These are phyloP conservation scores for Minunthozetes semirufus DNA, from an alignment of 2,888 invertebrate species.

Conservation along the genomic window DNA sequence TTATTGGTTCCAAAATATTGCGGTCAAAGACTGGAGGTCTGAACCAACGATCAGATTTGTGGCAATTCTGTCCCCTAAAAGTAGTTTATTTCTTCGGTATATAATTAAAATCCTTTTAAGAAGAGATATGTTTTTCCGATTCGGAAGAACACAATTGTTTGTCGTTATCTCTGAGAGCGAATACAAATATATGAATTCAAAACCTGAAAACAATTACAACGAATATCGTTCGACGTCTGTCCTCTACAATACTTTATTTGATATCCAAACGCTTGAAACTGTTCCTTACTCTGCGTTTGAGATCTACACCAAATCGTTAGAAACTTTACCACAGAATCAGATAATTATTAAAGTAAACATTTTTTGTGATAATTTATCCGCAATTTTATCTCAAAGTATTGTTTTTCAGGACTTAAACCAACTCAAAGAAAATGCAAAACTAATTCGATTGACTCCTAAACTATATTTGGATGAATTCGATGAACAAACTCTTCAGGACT, in stretches of 20 bases:
- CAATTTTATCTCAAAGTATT: too few species aligned
- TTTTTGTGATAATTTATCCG: too few species aligned
- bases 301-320: not conserved
- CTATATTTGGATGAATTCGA: conserved; percentile 30
- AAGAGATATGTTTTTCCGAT: not conserved
- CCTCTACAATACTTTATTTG: conserved; percentile 63
- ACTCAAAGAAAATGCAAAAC: not conserved
- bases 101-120: not conserved
- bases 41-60: not conserved
- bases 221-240: conserved; percentile 57
- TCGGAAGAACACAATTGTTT: conserved; percentile 8
- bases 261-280: conserved; percentile 49
- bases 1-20: not conserved
- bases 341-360: too few species aligned
- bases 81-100: not conserved
- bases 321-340: too few species aligned
- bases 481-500: conserved; percentile 54
- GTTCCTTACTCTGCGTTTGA: not conserved
- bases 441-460: conserved; percentile 33
- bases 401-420: not conserved
- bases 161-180: not conserved
- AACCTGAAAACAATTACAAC: conserved; percentile 52
- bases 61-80: not conserved
- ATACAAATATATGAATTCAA: conserved; percentile 38
- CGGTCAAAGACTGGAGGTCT: not conserved